Base-by-base conservation (phyloP, 1,140 invertebrate species). In the Protaetia brevitarsis region DNA sequence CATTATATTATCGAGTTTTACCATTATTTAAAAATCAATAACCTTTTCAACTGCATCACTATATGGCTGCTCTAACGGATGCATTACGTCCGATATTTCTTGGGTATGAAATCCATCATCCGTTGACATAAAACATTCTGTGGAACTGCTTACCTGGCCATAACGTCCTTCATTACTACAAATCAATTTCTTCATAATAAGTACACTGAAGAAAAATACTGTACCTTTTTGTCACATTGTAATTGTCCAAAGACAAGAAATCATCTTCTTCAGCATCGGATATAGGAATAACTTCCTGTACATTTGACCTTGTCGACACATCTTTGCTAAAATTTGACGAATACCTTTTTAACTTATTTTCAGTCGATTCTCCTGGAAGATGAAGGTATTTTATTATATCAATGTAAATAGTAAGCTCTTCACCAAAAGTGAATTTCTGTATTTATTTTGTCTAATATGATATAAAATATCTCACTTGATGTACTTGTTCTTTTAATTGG, bases 11-110 rank as follows among this genome's bases (percentile, higher is more conserved):
- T n/a, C n/a, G n/a, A n/a, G n/a, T n/a, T n/a, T n/a, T n/a, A n/a
- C n/a, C 57, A 27, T 27, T 59, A 26, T 2, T 34, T 34, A 0
- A 26, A 19, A 11, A 30, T 61, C 28, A 58, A 63, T 36, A 57
- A 78, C 74, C 68, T 73, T 77, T 63, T 78, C 76, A 30, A 78
- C 75, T 10, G 75, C 68, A 65, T 78, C 76, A 67, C 76, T 75
- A 65, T 78, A 78, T 3, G 74, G 75, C 37, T 76, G 74, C 45
- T 78, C 75, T 10, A 77, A 31, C 30, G 72, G 67, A 19, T 76
- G 75, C 71, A 76, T 73, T 3, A 69, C 71, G n/a, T 73, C 72
- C 13, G 70, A 65, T 36, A 41, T 65, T 11, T 51, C 63, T 59
- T 31, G 60, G 65, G 16, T 10, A 3, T 60, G n/a, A n/a, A 45